These are phyloP conservation scores for Agrochola macilenta DNA, from an alignment of 2,888 invertebrate species.

Conservation along the genomic window DNA sequence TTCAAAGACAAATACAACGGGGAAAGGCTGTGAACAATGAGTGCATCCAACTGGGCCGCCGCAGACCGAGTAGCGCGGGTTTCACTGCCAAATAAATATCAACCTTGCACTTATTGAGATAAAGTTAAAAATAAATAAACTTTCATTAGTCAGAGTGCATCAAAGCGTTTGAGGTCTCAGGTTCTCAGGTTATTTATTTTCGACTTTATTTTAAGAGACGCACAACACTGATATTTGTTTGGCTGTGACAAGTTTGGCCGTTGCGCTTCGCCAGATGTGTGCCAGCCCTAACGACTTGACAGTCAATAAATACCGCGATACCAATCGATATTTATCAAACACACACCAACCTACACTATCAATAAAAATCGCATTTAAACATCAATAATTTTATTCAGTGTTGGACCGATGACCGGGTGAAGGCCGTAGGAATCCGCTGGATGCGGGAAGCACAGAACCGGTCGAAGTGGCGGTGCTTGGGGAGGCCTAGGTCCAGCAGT, in stretches of 20 bases:
- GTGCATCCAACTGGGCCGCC: neutral
- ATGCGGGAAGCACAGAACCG: too few relatives aligned
- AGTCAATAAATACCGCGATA: neutral
- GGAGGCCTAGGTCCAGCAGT: too few relatives aligned
- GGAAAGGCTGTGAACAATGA: neutral
- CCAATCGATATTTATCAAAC: neutral
- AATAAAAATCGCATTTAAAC: neutral
- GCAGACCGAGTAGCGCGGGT: neutral
- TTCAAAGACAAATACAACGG: slow-evolving; percentile 2
- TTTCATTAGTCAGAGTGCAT: neutral
- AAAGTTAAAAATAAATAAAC: neutral
- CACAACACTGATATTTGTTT: neutral
- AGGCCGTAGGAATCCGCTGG: too few relatives aligned
- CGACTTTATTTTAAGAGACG: neutral
- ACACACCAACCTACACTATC: too few relatives aligned
- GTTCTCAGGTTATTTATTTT: too few relatives aligned
- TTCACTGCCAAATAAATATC: slow-evolving; percentile 7
- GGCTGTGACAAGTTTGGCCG: neutral
- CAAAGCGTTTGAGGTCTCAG: too few relatives aligned
- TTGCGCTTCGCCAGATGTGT: neutral
- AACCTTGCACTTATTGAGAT: neutral
- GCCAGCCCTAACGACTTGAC: neutral
- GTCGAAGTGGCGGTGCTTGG: too few relatives aligned
- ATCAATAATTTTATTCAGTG: too few relatives aligned
- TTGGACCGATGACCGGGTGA: too few relatives aligned